phyloP scores from a whole-genome alignment of 2,888 invertebrate genomes.

The Endotricha flammealis region DNA sequence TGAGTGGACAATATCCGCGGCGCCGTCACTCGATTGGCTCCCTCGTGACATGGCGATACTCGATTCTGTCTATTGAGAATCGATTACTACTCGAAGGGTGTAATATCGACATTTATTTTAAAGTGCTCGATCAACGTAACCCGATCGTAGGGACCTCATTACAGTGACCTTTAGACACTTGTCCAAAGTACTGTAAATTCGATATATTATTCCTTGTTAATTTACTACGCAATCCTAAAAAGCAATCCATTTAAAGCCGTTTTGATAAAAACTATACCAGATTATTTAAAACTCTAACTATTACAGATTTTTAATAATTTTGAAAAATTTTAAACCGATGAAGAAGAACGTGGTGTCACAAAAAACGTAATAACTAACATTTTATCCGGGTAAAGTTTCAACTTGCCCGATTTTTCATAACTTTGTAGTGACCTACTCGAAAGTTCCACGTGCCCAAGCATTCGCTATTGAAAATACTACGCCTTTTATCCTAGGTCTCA shows the following conservation, averaged over 20 bases:
- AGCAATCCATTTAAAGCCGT: too few species aligned
- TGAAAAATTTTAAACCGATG: too few species aligned
- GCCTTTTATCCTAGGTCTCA: background rate
- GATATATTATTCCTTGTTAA: too few species aligned
- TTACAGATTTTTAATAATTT: too few species aligned
- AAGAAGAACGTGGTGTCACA: conserved; percentile 7
- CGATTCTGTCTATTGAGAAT: conserved; percentile 58
- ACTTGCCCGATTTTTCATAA: conserved; percentile 57
- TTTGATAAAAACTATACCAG: too few species aligned
- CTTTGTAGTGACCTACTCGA: conserved; percentile 39
- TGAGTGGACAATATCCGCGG: conserved; percentile 72
- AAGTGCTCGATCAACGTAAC: too few species aligned
- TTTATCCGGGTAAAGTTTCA: conserved; percentile 47
- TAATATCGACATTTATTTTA: too few species aligned
- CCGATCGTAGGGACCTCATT: too few species aligned
- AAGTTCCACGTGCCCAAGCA: conserved; percentile 30
- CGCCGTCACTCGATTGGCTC: conserved; percentile 61
- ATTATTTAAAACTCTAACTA: too few species aligned
- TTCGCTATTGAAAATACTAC: conserved; percentile 3
- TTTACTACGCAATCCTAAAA: too few species aligned
- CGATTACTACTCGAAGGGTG: conserved; percentile 33
- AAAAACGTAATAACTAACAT: conserved; percentile 40
- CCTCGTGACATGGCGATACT: conserved; percentile 52
- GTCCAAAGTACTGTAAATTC: too few species aligned
- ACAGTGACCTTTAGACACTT: too few species aligned